phyloP scores from a whole-genome alignment of 1,140 invertebrate species.

The Zaprionus taronus region DNA sequence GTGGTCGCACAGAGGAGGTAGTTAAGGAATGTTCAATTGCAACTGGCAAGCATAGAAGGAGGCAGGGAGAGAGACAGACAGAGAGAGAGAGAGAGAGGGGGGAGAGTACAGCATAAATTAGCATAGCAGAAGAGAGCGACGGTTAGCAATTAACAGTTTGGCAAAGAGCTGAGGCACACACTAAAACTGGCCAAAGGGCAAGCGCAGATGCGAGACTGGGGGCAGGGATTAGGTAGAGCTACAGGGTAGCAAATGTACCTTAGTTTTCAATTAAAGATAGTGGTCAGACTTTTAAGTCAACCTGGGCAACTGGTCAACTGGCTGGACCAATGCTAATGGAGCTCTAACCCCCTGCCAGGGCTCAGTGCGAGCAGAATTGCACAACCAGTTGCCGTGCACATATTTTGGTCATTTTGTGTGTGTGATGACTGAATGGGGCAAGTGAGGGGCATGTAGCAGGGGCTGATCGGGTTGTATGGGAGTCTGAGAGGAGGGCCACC shows the following conservation, averaged over 20 bases:
- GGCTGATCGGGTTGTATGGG: background rate
- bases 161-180: background rate
- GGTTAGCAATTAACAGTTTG: slow-evolving; percentile 29
- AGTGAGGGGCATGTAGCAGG: background rate
- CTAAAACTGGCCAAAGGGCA: slow-evolving; percentile 1
- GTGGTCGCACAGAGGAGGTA: slow-evolving; percentile 15
- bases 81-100: too few species aligned
- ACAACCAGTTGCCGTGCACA: background rate
- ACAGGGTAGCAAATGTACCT: background rate
- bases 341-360: background rate
- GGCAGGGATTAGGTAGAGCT: background rate
- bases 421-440: too few species aligned
- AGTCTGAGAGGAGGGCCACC: slow-evolving; percentile 24
- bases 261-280: slow-evolving; percentile 20
- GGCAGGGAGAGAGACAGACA: background rate
- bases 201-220: background rate
- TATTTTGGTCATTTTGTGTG: slow-evolving; percentile 1
- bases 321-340: background rate
- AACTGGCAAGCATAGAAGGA: slow-evolving; percentile 2
- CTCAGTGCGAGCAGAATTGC: background rate
- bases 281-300: slow-evolving; percentile 18
- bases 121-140: slow-evolving; percentile 18
- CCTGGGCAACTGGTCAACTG: too few species aligned
- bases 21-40: slow-evolving; percentile 10
- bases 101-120: slow-evolving; percentile 34